Percentiles rank a stretch among this genome's conserved stretches.
Conservation (phyloP, 1,140 invertebrate species). For the Heterodera carotae region DNA sequence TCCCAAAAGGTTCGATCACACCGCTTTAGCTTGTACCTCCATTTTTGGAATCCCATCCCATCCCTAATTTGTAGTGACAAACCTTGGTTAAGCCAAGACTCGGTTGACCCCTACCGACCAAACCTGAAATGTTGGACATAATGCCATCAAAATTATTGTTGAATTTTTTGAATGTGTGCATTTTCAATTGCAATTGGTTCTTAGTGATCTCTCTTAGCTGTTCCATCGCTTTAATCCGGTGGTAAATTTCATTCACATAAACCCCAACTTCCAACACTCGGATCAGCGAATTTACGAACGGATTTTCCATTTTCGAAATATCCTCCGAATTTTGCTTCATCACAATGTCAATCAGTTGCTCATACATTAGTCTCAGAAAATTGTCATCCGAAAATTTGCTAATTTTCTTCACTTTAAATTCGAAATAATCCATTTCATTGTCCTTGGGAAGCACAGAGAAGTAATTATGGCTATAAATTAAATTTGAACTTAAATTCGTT, state of each 20-base stretch:
- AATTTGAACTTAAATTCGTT: too few species aligned
- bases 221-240: neutral
- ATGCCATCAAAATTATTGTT: neutral
- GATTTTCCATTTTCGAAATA: neutral
- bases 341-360: neutral
- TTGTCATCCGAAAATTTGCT: neutral
- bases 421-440: neutral
- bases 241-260: neutral
- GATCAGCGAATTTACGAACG: neutral
- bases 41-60: too few species aligned
- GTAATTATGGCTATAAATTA: neutral
- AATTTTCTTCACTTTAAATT: neutral
- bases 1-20: too few species aligned
- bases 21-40: too few species aligned
- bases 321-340: neutral
- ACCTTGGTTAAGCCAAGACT: too few species aligned
- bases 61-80: too few species aligned
- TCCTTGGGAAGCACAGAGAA: neutral
- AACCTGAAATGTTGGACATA: neutral
- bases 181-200: neutral
- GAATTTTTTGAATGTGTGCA: neutral
- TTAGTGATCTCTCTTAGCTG: neutral
- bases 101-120: too few species aligned
- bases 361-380: neutral
- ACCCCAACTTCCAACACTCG: neutral